Percentiles rank a stretch among this genome's conserved stretches.
Conservation (phyloP, 2,888 invertebrate genomes). For the Drosophila leonis region DNA sequence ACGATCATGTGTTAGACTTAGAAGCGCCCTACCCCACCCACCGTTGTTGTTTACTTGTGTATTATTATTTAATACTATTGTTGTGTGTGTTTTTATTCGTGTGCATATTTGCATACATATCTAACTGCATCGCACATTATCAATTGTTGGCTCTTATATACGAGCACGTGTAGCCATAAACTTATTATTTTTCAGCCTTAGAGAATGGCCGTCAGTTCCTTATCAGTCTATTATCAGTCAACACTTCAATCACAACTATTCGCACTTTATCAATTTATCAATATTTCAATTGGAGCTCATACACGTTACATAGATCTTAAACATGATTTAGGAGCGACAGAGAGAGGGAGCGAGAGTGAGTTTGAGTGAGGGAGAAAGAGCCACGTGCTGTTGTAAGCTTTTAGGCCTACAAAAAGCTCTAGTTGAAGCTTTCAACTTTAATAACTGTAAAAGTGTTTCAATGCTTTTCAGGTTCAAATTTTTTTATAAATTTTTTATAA, state of each 20-base stretch:
- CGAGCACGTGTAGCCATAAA: slow-evolving; percentile 26
- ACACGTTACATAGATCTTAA: slow-evolving; percentile 17
- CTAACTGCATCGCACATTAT: slow-evolving; percentile 17
- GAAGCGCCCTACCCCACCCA: slow-evolving; percentile 30
- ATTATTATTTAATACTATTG: slow-evolving; percentile 50
- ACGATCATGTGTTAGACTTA: slow-evolving; percentile 61
- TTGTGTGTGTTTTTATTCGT: not conserved
- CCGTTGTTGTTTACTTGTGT: slow-evolving; percentile 1
- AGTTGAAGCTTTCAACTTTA: not conserved
- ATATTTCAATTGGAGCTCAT: slow-evolving; percentile 14
- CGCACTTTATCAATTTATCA: slow-evolving; percentile 20
- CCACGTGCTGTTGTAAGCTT: not conserved
- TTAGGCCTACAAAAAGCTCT: slow-evolving; percentile 7
- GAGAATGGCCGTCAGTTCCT: slow-evolving; percentile 13
- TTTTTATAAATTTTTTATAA: not conserved
- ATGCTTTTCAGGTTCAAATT: not conserved
- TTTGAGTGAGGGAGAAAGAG: not conserved
- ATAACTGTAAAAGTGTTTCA: not conserved
- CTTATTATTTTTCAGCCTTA: slow-evolving; percentile 9
- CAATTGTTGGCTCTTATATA: slow-evolving; percentile 1
- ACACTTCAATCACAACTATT: slow-evolving; percentile 6
- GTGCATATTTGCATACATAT: not conserved
- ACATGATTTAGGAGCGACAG: not conserved
- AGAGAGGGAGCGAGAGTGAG: not conserved
- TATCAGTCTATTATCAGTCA: slow-evolving; percentile 26